These are phyloP conservation scores for Peribatodes rhomboidaria DNA, from an alignment of 2,888 invertebrate species.

Conservation along the genomic window DNA sequence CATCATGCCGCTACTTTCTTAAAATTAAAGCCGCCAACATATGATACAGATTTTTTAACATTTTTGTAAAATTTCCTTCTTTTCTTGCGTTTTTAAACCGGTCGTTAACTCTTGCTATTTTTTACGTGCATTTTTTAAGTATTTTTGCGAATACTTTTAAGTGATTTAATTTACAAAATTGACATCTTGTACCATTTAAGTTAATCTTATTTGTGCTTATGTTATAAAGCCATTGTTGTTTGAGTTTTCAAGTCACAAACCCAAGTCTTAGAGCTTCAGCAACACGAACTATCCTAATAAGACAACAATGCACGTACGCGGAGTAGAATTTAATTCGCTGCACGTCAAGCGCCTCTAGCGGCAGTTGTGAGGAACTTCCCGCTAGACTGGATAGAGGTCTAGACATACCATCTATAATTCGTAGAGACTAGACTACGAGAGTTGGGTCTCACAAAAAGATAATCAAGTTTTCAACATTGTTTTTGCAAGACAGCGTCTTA, in stretches of 20 bases:
- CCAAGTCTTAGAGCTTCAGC: slow-evolving; percentile 2
- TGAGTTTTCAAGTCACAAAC: background rate
- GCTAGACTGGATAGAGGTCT: background rate
- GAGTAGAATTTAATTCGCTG: slow-evolving; percentile 68
- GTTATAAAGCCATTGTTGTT: background rate
- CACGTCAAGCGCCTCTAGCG: slow-evolving; percentile 57
- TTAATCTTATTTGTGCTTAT: background rate
- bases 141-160: no score
- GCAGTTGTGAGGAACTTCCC: slow-evolving; percentile 33
- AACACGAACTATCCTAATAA: slow-evolving; percentile 43
- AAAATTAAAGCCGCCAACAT: no score
- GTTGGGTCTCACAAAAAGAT: background rate
- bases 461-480: no score
- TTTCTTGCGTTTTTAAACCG: no score
- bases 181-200: no score
- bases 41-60: no score
- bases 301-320: slow-evolving; percentile 58
- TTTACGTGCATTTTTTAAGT: no score
- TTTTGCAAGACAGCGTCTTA: no score
- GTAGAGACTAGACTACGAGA: background rate
- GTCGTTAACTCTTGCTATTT: no score
- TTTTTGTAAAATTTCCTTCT: no score
- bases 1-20: no score
- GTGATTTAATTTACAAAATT: no score
- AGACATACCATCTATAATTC: background rate